phyloP scores from a whole-genome alignment of 2,113 vertebrate genomes.

The Piprites chloris region DNA sequence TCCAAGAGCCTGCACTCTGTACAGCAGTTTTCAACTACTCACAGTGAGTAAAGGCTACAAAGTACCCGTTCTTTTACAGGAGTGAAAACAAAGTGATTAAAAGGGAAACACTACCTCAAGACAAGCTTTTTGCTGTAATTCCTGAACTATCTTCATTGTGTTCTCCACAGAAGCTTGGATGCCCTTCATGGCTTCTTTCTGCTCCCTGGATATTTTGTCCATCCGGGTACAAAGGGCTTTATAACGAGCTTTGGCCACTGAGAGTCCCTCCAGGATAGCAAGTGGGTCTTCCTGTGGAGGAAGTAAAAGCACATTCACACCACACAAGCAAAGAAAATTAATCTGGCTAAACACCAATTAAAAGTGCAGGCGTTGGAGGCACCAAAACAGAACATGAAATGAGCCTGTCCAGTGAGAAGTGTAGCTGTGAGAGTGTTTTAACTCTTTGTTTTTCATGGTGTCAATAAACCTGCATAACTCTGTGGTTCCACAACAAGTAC shows the following conservation, averaged over 20 bases:
- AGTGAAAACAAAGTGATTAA: background rate
- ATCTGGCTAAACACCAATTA: background rate
- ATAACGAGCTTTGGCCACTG: conserved; percentile 80
- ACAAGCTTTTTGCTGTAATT: conserved; percentile 70
- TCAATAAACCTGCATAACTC: background rate
- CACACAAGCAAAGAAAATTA: background rate
- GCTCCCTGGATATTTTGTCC: conserved; percentile 73
- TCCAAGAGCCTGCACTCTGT: background rate
- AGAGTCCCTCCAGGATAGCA: conserved; percentile 81
- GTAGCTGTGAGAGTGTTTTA: background rate
- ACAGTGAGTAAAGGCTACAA: background rate
- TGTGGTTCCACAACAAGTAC: background rate
- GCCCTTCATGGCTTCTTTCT: conserved; percentile 76
- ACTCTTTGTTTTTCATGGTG: background rate
- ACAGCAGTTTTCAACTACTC: background rate
- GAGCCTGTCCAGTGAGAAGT: background rate
- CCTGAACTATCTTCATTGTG: conserved; percentile 69
- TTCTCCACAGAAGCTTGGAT: conserved; percentile 75
- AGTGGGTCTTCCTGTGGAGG: conserved; percentile 79
- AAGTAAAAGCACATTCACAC: background rate
- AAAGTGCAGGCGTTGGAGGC: background rate
- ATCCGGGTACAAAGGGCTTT: conserved; percentile 73
- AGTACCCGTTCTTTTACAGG: fast-evolving
- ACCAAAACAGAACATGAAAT: background rate
- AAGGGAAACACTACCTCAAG: conserved; percentile 74